Evolutionary conservation across 2,888 invertebrate species (phyloP).

Genomic region (Megastigmus dorsalis): DNA sequence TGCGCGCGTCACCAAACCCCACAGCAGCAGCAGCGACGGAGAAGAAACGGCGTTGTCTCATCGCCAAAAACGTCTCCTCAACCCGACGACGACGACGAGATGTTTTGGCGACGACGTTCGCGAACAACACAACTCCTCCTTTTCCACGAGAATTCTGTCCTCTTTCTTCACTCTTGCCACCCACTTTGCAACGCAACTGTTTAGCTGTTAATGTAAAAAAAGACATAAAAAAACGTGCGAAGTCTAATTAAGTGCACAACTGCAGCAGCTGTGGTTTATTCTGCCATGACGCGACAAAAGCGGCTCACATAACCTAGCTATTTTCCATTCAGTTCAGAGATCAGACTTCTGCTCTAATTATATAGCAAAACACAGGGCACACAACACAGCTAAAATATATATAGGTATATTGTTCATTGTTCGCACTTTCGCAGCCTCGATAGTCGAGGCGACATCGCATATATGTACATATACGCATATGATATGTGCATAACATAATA

Average conservation of each 20-base stretch:
- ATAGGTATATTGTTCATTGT: no score
- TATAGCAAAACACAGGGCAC: no score
- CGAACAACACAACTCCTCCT: no score
- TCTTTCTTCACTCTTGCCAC: constrained; percentile 7
- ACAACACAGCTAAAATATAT: no score
- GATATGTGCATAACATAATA: no score
- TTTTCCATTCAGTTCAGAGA: background rate
- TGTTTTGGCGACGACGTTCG: no score
- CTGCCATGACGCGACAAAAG: constrained; percentile 21
- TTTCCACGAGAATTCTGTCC: background rate
- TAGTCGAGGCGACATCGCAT: no score
- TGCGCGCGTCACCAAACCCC: constrained; percentile 31
- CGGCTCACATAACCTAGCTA: constrained; percentile 28
- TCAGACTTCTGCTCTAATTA: no score
- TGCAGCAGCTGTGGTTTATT: background rate
- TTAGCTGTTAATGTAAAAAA: background rate
- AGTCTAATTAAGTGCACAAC: background rate
- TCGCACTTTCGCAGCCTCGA: no score
- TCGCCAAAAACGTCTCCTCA: constrained; percentile 31
- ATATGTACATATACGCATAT: no score
- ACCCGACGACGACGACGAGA: background rate
- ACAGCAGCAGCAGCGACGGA: background rate
- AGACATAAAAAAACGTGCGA: background rate
- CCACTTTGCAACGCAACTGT: background rate
- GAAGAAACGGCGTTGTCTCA: constrained; percentile 18